phyloP scores from a whole-genome alignment of 1,140 invertebrate genomes.

The Micrasema minimum region DNA sequence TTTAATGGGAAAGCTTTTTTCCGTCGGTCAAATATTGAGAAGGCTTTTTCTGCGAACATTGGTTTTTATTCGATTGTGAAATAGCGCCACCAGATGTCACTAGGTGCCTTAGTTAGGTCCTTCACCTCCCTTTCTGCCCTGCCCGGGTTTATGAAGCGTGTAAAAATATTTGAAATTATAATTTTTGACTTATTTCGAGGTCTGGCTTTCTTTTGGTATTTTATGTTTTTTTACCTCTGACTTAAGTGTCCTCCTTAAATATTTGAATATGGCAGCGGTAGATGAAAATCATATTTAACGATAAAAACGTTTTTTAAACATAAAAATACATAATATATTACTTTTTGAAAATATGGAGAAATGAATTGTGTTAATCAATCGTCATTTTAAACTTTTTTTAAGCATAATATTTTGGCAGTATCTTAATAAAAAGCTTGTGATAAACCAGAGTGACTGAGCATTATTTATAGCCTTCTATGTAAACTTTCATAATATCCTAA shows the following conservation, averaged over 20 bases:
- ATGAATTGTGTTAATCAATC: too few relatives aligned
- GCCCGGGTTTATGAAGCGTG: constrained; percentile 6
- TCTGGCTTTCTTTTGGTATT: constrained; percentile 2
- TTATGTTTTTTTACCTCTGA: constrained; percentile 20
- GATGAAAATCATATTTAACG: too few relatives aligned
- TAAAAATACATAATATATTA: too few relatives aligned
- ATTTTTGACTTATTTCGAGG: constrained; percentile 12
- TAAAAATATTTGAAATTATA: constrained; percentile 28
- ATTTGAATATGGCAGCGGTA: too few relatives aligned
- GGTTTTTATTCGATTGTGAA: constrained; percentile 35
- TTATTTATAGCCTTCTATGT: too few relatives aligned
- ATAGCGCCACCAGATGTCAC: constrained; percentile 27
- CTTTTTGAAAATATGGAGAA: too few relatives aligned
- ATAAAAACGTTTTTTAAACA: too few relatives aligned
- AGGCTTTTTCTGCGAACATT: constrained; percentile 16
- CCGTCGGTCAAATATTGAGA: constrained; percentile 33
- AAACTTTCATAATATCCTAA: too few relatives aligned
- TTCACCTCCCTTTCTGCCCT: neutral
- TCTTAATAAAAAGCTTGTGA: too few relatives aligned
- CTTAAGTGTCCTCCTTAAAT: neutral
- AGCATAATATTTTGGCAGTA: too few relatives aligned
- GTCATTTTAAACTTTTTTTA: too few relatives aligned
- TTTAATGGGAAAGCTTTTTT: constrained; percentile 27
- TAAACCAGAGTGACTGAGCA: too few relatives aligned
- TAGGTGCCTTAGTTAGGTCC: neutral